phyloP scores from a whole-genome alignment of 2,888 invertebrate genomes.

The Orthosia incerta region DNA sequence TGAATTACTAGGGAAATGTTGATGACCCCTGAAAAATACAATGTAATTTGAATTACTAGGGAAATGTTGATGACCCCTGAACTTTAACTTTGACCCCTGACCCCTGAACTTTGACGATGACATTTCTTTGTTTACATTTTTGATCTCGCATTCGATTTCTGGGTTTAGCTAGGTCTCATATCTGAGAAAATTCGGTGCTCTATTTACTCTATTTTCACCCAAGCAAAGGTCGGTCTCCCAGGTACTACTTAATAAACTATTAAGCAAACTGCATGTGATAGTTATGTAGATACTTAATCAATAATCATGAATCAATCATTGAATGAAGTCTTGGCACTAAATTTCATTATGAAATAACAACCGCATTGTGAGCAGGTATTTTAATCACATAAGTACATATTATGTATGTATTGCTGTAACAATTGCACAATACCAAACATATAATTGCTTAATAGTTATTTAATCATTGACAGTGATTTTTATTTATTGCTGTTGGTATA shows the following conservation, averaged over 20 bases:
- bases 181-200: too few species aligned
- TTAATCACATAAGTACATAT: neutral
- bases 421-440: slow-evolving; percentile 21
- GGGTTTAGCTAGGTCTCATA: too few species aligned
- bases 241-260: neutral
- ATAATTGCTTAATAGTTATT: slow-evolving; percentile 9
- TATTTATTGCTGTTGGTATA: slow-evolving; percentile 1
- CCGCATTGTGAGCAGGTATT: neutral
- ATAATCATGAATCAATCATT: slow-evolving; percentile 20
- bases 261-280: neutral
- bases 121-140: too few species aligned
- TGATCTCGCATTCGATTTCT: too few species aligned
- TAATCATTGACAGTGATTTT: slow-evolving; percentile 15
- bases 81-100: too few species aligned
- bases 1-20: too few species aligned
- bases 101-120: too few species aligned
- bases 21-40: too few species aligned
- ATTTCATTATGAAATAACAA: slow-evolving; percentile 11
- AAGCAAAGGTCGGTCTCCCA: too few species aligned
- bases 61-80: too few species aligned
- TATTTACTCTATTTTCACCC: too few species aligned
- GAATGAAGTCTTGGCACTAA: slow-evolving; percentile 17
- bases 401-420: slow-evolving; percentile 1
- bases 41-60: too few species aligned
- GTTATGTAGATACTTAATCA: slow-evolving; percentile 11